A percentile compares a stretch with the other conserved stretches of the same genome.
phyloP scores from a whole-genome alignment of 2,113 vertebrate genomes.

The Vulpes lagopus region DNA sequence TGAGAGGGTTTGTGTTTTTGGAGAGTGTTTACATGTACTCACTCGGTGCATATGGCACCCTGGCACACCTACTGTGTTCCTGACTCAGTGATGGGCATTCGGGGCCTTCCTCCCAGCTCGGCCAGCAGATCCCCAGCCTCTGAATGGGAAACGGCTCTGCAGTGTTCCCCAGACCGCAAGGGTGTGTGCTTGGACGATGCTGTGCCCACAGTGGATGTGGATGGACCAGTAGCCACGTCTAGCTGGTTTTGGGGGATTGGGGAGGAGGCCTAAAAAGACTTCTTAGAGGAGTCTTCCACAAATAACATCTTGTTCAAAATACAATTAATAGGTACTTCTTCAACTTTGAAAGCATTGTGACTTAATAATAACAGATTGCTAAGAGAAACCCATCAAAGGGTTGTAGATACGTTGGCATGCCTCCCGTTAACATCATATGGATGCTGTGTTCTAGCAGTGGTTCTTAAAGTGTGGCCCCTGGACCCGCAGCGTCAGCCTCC shows the following conservation, averaged over 20 bases:
- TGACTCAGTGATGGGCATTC: background rate
- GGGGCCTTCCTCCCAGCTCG: background rate
- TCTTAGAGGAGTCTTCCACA: background rate
- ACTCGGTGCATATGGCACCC: accelerated
- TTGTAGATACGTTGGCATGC: accelerated
- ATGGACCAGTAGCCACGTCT: background rate
- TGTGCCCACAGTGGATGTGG: background rate
- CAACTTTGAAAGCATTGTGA: background rate
- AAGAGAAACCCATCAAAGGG: background rate
- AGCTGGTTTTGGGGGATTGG: no score
- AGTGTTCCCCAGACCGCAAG: accelerated
- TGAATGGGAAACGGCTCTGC: background rate
- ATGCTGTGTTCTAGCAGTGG: background rate
- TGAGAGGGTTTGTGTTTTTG: constrained; percentile 17
- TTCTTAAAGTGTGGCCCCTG: background rate
- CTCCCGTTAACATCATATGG: background rate
- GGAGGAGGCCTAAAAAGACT: background rate
- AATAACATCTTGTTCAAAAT: background rate
- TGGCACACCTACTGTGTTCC: background rate
- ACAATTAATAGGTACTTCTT: background rate
- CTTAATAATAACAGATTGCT: background rate
- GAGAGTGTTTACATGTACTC: background rate
- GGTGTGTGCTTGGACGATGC: background rate
- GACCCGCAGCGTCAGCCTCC: background rate
- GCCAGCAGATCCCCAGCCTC: background rate